Percentiles rank a stretch among this genome's conserved stretches.
These are phyloP conservation scores for Orbicella faveolata DNA, from an alignment of 64 coral and sea anemone species.

Conservation along the genomic window DNA sequence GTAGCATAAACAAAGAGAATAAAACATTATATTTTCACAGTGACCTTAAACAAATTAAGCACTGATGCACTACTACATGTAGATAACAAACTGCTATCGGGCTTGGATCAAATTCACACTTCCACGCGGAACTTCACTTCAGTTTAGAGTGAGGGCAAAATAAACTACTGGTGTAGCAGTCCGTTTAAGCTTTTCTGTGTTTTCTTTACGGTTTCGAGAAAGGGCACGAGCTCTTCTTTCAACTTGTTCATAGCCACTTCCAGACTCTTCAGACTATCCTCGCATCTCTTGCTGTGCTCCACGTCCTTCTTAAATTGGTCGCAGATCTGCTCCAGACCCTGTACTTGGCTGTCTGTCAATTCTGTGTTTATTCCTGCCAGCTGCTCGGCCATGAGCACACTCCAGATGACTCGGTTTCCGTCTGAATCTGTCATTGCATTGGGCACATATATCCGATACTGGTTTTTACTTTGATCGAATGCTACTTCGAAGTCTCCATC, in stretches of 20 bases:
- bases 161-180: background rate
- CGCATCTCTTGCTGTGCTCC: background rate
- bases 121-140: no score
- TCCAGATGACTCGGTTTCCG: background rate
- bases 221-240: constrained; percentile 15
- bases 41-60: no score
- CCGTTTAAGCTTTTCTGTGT: background rate
- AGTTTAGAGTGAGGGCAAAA: no score
- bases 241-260: background rate
- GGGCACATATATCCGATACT: background rate
- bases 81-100: no score
- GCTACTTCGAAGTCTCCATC: background rate
- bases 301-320: background rate
- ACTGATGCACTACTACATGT: no score
- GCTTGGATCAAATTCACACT: no score
- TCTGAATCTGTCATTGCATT: background rate
- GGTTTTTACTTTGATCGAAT: background rate
- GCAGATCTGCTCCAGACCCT: background rate
- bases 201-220: constrained; percentile 16
- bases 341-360: background rate
- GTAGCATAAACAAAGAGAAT: no score
- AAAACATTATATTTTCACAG: no score
- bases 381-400: background rate
- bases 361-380: background rate
- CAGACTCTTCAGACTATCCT: background rate